Conservation (phyloP, 2,797 vertebrate genomes). For the Thunnus albacares region DNA sequence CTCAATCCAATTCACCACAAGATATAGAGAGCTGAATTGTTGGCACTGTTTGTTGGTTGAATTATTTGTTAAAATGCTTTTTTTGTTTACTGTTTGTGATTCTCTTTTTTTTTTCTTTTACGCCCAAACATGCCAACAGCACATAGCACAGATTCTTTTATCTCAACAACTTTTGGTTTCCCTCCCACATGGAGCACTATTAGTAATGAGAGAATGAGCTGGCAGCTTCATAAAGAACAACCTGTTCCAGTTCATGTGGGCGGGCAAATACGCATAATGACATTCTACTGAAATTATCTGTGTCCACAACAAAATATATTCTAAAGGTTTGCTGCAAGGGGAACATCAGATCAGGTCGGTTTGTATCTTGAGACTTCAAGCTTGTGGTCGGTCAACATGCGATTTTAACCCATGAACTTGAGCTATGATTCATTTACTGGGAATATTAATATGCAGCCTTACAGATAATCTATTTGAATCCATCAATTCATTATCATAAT, state of each 20-base stretch:
- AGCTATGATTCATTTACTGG: neutral
- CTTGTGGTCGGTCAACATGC: neutral
- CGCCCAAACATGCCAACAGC: slow-evolving; percentile 10
- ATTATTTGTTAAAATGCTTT: neutral
- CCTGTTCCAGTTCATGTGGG: slow-evolving; percentile 3
- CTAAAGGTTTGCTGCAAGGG: neutral
- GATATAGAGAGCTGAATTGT: neutral
- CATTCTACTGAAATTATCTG: neutral
- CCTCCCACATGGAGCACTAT: slow-evolving; percentile 32
- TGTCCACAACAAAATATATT: neutral
- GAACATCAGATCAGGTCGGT: neutral
- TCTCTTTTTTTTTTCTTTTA: neutral
- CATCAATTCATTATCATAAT: neutral
- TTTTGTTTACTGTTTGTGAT: neutral
- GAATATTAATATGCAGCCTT: neutral
- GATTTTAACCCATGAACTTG: neutral
- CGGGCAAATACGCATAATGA: neutral
- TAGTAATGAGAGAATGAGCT: slow-evolving; percentile 30
- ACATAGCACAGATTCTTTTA: slow-evolving; percentile 30
- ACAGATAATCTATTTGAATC: no score
- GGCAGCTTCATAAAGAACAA: slow-evolving; percentile 8
- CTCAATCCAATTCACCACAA: neutral
- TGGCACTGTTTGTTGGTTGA: neutral
- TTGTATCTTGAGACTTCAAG: neutral
- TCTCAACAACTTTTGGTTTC: slow-evolving; percentile 26